A percentile compares a stretch with the other conserved stretches of the same genome.
Evolutionary conservation across 2,888 invertebrate genomes (phyloP).

Genomic region (Tortricodes alternella): DNA sequence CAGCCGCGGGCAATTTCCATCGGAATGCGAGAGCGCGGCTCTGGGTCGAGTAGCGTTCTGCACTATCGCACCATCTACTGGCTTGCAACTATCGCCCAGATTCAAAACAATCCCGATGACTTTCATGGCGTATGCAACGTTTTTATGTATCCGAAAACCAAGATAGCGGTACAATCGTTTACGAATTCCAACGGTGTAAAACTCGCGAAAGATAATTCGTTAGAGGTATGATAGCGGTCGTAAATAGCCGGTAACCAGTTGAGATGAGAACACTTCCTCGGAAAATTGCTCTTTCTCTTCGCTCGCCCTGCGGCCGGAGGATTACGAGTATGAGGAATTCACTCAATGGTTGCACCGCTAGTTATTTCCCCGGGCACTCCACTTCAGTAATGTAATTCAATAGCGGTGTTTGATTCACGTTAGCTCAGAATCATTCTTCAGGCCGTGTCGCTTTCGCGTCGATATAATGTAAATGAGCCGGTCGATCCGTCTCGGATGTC

Average conservation of each 20-base stretch:
- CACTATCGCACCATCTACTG: slow-evolving; percentile 49
- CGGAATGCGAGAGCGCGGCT: slow-evolving; percentile 57
- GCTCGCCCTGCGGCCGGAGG: slow-evolving; percentile 27
- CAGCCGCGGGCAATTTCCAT: slow-evolving; percentile 65
- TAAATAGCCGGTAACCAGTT: slow-evolving; percentile 46
- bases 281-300: slow-evolving; percentile 59
- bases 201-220: slow-evolving; percentile 42
- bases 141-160: slow-evolving; percentile 27
- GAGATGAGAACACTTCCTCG: slow-evolving; percentile 58
- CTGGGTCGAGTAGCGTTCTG: slow-evolving; percentile 57
- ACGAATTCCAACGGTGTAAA: slow-evolving; percentile 27
- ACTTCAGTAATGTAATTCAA: slow-evolving; percentile 51
- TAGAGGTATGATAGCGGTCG: slow-evolving; percentile 44
- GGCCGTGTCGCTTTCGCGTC: slow-evolving; percentile 52
- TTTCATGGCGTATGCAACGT: slow-evolving; percentile 6
- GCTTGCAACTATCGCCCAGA: slow-evolving; percentile 14
- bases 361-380: slow-evolving; percentile 19
- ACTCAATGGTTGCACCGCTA: slow-evolving; percentile 35
- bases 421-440: slow-evolving; percentile 47
- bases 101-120: slow-evolving; percentile 6
- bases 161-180: slow-evolving; percentile 41
- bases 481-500: slow-evolving; percentile 43
- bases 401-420: slow-evolving; percentile 53
- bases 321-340: slow-evolving; percentile 43
- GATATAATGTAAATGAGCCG: slow-evolving; percentile 56